These are phyloP conservation scores for Uromys caudimaculatus DNA, from an alignment of 2,797 vertebrate species.

Conservation along the genomic window DNA sequence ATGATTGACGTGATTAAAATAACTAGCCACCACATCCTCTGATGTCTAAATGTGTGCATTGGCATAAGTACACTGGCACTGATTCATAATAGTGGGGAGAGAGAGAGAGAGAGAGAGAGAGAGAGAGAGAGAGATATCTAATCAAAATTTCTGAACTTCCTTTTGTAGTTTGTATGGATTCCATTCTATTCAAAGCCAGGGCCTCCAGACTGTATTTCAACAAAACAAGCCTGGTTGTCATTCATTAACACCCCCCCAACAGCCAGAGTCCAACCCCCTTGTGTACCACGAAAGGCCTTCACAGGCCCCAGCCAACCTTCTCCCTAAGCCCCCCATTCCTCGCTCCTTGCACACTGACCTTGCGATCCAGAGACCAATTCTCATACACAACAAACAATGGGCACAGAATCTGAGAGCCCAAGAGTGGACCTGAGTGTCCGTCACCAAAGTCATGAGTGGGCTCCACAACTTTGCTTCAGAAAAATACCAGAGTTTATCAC, in stretches of 20 bases:
- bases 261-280: neutral
- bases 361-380: neutral
- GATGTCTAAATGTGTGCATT: neutral
- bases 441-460: neutral
- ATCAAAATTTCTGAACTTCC: neutral
- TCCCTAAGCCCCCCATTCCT: neutral
- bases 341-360: neutral
- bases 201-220: neutral
- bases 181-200: neutral
- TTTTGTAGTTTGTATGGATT: neutral
- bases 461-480: neutral
- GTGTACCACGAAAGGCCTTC: neutral
- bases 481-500: neutral
- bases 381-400: neutral
- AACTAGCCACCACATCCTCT: neutral
- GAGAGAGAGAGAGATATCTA: neutral
- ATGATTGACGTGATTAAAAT: neutral
- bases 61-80: neutral
- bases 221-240: neutral
- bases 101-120: neutral
- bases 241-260: neutral
- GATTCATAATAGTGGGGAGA: no score
- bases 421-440: neutral
- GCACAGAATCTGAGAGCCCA: neutral
- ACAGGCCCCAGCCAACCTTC: neutral